Conservation (phyloP, 2,888 invertebrate species). For the Temnothorax ravouxi region DNA sequence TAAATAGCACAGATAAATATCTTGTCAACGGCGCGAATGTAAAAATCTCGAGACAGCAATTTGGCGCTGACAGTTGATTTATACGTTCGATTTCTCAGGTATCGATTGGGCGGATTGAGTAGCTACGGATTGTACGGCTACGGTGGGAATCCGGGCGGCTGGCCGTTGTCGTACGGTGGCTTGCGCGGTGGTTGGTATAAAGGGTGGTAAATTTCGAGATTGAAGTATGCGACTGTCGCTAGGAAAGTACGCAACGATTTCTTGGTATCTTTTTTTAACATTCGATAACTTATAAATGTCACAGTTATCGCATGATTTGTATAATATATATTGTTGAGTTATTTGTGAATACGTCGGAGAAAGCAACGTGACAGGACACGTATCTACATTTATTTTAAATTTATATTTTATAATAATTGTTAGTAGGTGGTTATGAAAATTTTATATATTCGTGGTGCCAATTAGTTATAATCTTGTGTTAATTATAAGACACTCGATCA, state of each 20-base stretch:
- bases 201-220: slow-evolving; percentile 72
- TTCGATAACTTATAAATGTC: neutral
- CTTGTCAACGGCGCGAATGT: slow-evolving; percentile 10
- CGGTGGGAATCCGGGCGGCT: slow-evolving; percentile 70
- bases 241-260: neutral
- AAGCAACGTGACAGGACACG: neutral
- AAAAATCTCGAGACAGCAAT: slow-evolving; percentile 30
- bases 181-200: slow-evolving; percentile 69
- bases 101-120: slow-evolving; percentile 56
- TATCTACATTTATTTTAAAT: neutral
- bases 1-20: slow-evolving; percentile 55
- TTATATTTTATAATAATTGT: slow-evolving; percentile 1
- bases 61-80: slow-evolving; percentile 29
- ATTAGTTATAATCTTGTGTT: neutral
- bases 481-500: slow-evolving; percentile 7
- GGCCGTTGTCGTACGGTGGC: slow-evolving; percentile 68
- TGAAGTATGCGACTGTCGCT: slow-evolving; percentile 7
- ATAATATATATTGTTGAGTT: slow-evolving; percentile 11
- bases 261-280: neutral
- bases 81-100: slow-evolving; percentile 65
- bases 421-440: neutral
- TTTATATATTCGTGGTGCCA: neutral
- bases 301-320: slow-evolving; percentile 10
- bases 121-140: slow-evolving; percentile 69
- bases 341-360: neutral